These are phyloP conservation scores for Odocoileus virginianus DNA, from an alignment of 2,113 vertebrate species.

Conservation along the genomic window DNA sequence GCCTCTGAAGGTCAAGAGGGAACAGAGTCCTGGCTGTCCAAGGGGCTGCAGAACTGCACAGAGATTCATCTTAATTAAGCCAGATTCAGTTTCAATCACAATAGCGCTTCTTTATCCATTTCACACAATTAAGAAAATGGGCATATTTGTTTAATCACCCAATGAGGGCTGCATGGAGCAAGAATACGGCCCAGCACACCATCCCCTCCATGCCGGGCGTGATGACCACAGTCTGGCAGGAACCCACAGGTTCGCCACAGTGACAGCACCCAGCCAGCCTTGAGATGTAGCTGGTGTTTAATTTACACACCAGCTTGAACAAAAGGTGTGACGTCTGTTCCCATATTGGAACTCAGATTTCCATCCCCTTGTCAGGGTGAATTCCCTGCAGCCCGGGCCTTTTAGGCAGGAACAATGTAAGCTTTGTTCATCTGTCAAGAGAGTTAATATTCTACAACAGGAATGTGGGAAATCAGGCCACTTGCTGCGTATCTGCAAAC, in stretches of 20 bases:
- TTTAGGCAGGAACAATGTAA: fast-evolving
- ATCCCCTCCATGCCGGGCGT: fast-evolving
- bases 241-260: fast-evolving
- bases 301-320: no score
- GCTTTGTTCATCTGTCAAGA: fast-evolving
- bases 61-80: slow-evolving; percentile 39
- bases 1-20: background rate
- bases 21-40: fast-evolving
- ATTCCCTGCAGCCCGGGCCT: background rate
- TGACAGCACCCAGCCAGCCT: fast-evolving
- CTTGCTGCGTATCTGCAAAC: fast-evolving
- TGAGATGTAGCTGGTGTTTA: fast-evolving
- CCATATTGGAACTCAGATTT: background rate
- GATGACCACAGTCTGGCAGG: background rate
- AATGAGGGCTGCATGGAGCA: background rate
- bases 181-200: fast-evolving
- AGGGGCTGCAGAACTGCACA: fast-evolving
- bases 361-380: no score
- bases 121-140: background rate
- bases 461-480: fast-evolving
- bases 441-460: background rate
- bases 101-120: background rate
- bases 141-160: background rate
- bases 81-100: slow-evolving; percentile 14
- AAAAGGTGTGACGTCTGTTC: fast-evolving